Evolutionary conservation across 2,888 invertebrate genomes (phyloP), one percentile per base, ranked within the genome.

Genomic region (Tenthredo notha): DNA sequence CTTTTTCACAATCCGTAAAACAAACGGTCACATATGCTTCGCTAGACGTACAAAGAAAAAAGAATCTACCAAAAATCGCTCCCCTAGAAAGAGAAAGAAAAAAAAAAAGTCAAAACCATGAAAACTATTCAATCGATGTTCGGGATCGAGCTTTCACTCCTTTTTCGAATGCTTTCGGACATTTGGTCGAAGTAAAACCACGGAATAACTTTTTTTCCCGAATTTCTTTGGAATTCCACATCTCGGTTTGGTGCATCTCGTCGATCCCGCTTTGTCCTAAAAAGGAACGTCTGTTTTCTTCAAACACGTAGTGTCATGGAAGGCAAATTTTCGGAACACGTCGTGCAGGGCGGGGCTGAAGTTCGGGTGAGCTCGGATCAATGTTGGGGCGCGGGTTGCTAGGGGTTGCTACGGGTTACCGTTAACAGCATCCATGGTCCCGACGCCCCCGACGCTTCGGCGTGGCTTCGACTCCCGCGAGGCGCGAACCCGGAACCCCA

Each of bases 351-450:
- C 92, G 92, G 92, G 92, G 93, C 92, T 90, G 91, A 83, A 87
- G 89, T 92, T 93, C 91, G 92, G 92, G 92, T 92, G 93, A 92
- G 91, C 91, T 91, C 91, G 92, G 93, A 93, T 93, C 93, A 92
- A 93, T 93, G 93, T 93, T 92, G 92, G 92, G 92, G 92, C 91
- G 92, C 92, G 89, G 91, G 93, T 93, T 93, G 93, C 93, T 88
- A 93, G 87, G 92, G 93, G 92, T 92, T 92, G 77, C 77, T 9
- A 77, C 61, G 83, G 83, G 83, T 83, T 83, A 83, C 93, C 91
- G 92, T 93, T 93, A 93, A 93, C 92, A 91, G 92, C 92, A 92
- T 92, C 92, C 91, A 90, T 88, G 88, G 89, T 90, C 89, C 89
- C 88, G 89, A 89, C 89, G 88, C 89, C 88, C 89, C 89, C 87